Conservation (phyloP, 23 tunicate species). For the Ascidia mentula region DNA sequence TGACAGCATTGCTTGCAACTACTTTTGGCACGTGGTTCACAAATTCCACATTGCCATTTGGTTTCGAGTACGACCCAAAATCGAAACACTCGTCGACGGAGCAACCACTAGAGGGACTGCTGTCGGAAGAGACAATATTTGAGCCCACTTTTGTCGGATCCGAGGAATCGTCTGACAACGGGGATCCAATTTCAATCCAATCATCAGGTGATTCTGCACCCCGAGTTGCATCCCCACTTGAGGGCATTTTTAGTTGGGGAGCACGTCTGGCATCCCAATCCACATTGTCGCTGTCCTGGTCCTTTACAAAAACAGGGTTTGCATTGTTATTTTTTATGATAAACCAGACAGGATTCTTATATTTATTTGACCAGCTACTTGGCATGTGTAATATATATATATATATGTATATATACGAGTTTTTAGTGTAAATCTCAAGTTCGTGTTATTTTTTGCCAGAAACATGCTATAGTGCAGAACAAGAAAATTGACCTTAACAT, state of each 20-base stretch:
- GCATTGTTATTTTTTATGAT: too few relatives aligned
- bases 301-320: too few relatives aligned
- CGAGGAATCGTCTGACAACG: neutral
- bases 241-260: neutral
- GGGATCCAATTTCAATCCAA: conserved; percentile 70
- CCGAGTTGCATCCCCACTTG: conserved; percentile 8
- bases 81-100: conserved; percentile 69
- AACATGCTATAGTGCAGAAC: too few relatives aligned
- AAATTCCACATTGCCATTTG: neutral
- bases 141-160: neutral
- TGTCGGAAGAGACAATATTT: neutral
- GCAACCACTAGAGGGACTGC: conserved; percentile 31
- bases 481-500: too few relatives aligned
- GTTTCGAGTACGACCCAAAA: conserved; percentile 26
- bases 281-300: neutral
- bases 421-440: too few relatives aligned
- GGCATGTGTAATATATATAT: too few relatives aligned
- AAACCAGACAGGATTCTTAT: too few relatives aligned
- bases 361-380: too few relatives aligned
- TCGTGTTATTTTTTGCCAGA: too few relatives aligned
- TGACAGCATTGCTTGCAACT: neutral
- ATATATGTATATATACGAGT: too few relatives aligned
- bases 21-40: neutral
- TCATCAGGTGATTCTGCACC: conserved; percentile 43
- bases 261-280: neutral